Evolutionary conservation across 2,797 vertebrate species (phyloP), one percentile per base, ranked within the genome.

Genomic region (Gymnocypris eckloni): DNA sequence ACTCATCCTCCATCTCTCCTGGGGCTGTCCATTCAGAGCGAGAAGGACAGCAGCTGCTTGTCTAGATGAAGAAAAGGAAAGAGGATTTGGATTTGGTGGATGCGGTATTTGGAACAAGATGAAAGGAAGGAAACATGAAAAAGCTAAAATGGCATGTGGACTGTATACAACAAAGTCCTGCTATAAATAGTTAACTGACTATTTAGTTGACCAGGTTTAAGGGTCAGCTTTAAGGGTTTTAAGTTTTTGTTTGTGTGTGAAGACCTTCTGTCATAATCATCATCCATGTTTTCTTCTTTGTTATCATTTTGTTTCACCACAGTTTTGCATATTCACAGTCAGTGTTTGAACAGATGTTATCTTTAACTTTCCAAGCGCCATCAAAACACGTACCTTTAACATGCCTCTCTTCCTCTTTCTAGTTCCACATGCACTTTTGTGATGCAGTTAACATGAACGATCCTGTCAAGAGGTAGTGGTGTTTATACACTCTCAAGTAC

Each of bases 31-130:
- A 48, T 88, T 93, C 88, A 87, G 80, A 79, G 70, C 87, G 91
- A 92, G 87, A 92, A 89, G 90, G 85, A 78, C 84, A 83, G 91
- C 95, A 94, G 94, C 94, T 95, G 94, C 89, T 87, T 77, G 85
- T 91, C 89, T 91, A 86, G 8, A 72, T 22, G 82, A 22, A 71
- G 64, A 87, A 88, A 88, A 78, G 56, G 89, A 87, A 92, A 87
- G 89, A 89, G 77, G 79, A 91, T 56, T 82, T 87, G 88, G 83
- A 84, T 66, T 25, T 69, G 79, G 54, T 84, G 59, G 82, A 71
- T 79, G 82, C 66, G 39, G 64, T 54, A 76, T 67, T 37, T 50
- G 41, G 64, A 33, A 43, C 67, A 77, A 83, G 52, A 37, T 50
- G 78, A 66, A 70, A 45, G 79, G 75, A 86, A 81, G 59, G 72